Percentiles rank a stretch among this genome's conserved stretches.
These are phyloP conservation scores for Dorcus hopei DNA, from an alignment of 2,888 invertebrate genomes.

Conservation along the genomic window DNA sequence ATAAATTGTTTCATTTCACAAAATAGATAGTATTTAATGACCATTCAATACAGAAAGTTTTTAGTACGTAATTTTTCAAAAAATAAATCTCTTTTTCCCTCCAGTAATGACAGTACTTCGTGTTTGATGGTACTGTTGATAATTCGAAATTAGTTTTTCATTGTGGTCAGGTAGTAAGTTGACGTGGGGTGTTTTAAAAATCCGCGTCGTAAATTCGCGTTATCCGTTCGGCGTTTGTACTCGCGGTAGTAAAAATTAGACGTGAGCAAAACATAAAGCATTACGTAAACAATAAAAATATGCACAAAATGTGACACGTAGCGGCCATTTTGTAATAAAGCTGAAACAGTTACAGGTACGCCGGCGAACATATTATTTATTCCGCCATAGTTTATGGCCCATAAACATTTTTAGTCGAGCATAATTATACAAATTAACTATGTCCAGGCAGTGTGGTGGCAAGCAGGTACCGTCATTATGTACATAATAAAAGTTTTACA, in stretches of 20 bases:
- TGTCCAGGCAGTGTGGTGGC: constrained; percentile 26
- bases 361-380: constrained; percentile 43
- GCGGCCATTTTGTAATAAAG: constrained; percentile 40
- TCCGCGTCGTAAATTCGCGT: neutral
- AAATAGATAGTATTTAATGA: too few species aligned
- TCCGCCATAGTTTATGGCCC: constrained; percentile 42
- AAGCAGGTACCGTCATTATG: constrained; percentile 27
- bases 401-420: constrained; percentile 44
- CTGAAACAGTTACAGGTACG: constrained; percentile 36
- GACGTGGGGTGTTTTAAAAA: too few species aligned
- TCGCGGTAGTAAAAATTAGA: neutral
- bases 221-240: neutral
- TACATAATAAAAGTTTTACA: constrained; percentile 30
- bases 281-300: constrained; percentile 14
- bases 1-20: too few species aligned
- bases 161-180: too few species aligned
- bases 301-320: constrained; percentile 36
- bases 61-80: too few species aligned
- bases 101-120: too few species aligned
- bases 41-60: too few species aligned
- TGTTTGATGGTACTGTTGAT: too few species aligned
- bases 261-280: constrained; percentile 6
- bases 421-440: constrained; percentile 47
- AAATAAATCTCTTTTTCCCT: too few species aligned
- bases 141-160: too few species aligned